Evolutionary conservation across 2,797 vertebrate genomes (phyloP), one percentile per base, ranked within the genome.

Genomic region (Amphiprion clarkii): DNA sequence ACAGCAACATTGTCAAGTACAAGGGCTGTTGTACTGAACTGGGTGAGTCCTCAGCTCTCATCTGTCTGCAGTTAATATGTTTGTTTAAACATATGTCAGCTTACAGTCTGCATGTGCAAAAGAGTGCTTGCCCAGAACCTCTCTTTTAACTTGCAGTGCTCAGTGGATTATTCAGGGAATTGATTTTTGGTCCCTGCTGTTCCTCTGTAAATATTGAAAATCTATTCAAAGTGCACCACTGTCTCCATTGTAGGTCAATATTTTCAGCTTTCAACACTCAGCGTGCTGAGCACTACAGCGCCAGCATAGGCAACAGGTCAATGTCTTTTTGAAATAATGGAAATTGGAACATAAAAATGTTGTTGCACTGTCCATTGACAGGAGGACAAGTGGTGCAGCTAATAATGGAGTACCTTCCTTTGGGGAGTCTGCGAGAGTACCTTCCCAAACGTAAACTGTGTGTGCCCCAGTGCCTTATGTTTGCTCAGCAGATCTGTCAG

Each of bases 321-420:
- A 46, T 60, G 21, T 21, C n/a, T 57, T 69, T 63, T 25, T 58
- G 67, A 76, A 13, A 4, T 40, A 19, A 54, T 54, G 19, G 6
- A 58, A 67, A 54, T 4, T 12, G 39, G 8, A 75, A 49, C 40
- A 57, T 81, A 60, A 78, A 76, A 77, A 17, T 36, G 23, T 10
- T 74, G 74, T 58, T 75, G 31, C 3, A 1, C 80, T 82, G 51
- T 78, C 10, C 46, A 23, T 52, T 76, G 8, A 61, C 92, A 99
- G 98, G 96, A 11, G 97, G 97, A 57, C 96, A 96, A 85, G 88
- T 96, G 2, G 93, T 99, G 72, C 97, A 98, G 90, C 95, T 99
- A 2, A 97, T 99, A 82, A 99, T 99, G 98, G 98, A 99, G 78
- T 99, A 96, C 64, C 94, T 99, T 49, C 98, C 98, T 0, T 89